Percentiles rank a stretch among this genome's conserved stretches.
Conservation (phyloP, 2,888 invertebrate species). For the Hirtodrosophila confusa region DNA sequence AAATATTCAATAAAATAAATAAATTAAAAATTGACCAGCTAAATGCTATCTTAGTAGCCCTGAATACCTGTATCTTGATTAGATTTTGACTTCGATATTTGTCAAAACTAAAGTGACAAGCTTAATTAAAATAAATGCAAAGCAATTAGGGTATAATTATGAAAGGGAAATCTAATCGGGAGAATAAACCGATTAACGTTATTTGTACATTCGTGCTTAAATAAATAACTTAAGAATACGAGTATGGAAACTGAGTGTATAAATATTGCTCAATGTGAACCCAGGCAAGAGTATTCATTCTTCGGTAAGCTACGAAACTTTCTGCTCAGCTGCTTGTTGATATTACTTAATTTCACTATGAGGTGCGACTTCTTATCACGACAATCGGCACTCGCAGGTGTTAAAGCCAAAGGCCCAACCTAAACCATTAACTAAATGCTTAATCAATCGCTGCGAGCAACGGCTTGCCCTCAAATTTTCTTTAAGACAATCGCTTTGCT, state of each 20-base stretch:
- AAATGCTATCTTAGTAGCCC: no score
- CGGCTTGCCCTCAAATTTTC: constrained; percentile 49
- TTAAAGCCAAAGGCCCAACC: constrained; percentile 1
- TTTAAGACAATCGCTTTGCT: constrained; percentile 74
- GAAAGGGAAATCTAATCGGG: background rate
- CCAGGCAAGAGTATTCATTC: constrained; percentile 18
- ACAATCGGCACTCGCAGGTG: constrained; percentile 7
- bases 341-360: constrained; percentile 39
- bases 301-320: constrained; percentile 2
- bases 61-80: no score
- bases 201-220: background rate
- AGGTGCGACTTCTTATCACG: constrained; percentile 25
- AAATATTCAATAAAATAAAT: no score
- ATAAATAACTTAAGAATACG: background rate
- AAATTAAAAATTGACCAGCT: no score
- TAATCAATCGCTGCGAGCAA: constrained; percentile 20
- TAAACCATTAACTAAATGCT: constrained; percentile 10
- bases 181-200: background rate
- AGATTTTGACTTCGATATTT: no score
- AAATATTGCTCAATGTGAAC: constrained; percentile 21
- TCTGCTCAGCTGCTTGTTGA: background rate
- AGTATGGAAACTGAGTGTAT: constrained; percentile 1
- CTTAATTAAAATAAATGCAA: no score
- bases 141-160: no score
- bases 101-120: no score